A percentile compares a stretch with the other conserved stretches of the same genome.
Evolutionary conservation across 2,888 invertebrate species (phyloP).

Genomic region (Hypena proboscidalis): DNA sequence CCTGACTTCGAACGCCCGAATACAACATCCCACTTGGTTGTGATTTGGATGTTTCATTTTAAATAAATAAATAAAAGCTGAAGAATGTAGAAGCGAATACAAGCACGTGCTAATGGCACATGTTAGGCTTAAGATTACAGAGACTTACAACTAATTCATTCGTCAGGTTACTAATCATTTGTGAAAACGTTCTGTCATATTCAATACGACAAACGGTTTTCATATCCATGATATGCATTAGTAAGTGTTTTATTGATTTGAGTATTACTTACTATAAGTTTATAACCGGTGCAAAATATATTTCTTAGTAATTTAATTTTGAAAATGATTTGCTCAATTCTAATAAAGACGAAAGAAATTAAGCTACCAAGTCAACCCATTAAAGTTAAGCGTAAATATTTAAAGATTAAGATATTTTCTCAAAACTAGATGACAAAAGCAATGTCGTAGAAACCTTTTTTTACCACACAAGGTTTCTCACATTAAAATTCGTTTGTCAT

Average conservation of each 20-base stretch:
- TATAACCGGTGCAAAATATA: too few relatives aligned
- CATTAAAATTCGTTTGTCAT: conserved; percentile 14
- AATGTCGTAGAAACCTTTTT: conserved; percentile 10
- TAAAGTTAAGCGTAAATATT: conserved; percentile 32
- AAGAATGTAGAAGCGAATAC: conserved; percentile 53
- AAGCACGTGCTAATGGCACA: conserved; percentile 84
- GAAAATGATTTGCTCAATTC: conserved; percentile 3
- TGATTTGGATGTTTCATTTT: conserved; percentile 33
- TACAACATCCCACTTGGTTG: conserved; percentile 19
- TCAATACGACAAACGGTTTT: conserved; percentile 25
- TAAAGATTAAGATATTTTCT: conserved; percentile 15
- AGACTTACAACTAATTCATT: conserved; percentile 36
- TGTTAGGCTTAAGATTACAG: conserved; percentile 70
- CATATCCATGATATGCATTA: not conserved
- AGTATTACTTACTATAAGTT: too few relatives aligned
- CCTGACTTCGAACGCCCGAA: conserved; percentile 31
- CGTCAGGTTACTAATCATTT: conserved; percentile 15
- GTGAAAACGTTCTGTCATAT: conserved; percentile 22
- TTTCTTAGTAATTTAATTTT: not conserved
- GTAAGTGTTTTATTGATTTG: too few relatives aligned
- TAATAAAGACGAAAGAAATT: not conserved
- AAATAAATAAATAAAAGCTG: conserved; percentile 73
- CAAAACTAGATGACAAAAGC: conserved; percentile 11
- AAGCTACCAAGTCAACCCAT: conserved; percentile 25
- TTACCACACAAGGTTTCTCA: conserved; percentile 5